These are phyloP conservation scores for Pissodes strobi DNA, from an alignment of 1,140 invertebrate species.

Conservation along the genomic window DNA sequence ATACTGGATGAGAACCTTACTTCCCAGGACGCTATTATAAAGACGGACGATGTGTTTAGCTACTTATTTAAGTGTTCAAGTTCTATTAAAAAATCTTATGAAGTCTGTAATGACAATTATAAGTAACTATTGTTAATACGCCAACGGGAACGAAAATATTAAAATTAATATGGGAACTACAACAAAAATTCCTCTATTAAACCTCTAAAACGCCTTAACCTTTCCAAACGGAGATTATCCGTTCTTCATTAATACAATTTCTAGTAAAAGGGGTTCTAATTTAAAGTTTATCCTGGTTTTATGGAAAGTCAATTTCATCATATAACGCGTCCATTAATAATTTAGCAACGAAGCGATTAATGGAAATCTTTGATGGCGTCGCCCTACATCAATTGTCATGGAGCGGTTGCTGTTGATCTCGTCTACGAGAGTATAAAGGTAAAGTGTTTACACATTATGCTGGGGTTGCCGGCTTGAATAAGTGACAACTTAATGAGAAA, in stretches of 20 bases:
- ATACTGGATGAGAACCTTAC: too few species aligned
- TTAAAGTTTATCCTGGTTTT: slow-evolving; percentile 36
- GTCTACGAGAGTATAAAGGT: slow-evolving; percentile 36
- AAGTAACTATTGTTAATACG: too few species aligned
- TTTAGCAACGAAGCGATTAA: slow-evolving; percentile 42
- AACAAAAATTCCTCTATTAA: too few species aligned
- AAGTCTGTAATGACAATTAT: too few species aligned
- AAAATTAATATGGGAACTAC: too few species aligned
- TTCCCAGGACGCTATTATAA: too few species aligned
- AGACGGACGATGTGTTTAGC: too few species aligned
- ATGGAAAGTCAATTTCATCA: slow-evolving; percentile 44
- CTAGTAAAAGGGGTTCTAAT: slow-evolving; percentile 29
- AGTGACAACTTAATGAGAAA: slow-evolving; percentile 34
- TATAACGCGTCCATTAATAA: slow-evolving; percentile 44
- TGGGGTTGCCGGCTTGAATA: slow-evolving; percentile 25
- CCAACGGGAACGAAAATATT: too few species aligned
- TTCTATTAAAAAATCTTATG: too few species aligned
- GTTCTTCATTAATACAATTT: slow-evolving; percentile 23
- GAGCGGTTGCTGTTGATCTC: slow-evolving; percentile 27
- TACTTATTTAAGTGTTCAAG: too few species aligned
- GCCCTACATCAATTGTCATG: slow-evolving; percentile 37
- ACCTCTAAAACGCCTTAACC: too few species aligned
- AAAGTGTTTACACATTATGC: slow-evolving; percentile 41
- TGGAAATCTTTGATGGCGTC: slow-evolving; percentile 43
- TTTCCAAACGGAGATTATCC: neutral